A percentile compares a stretch with the other conserved stretches of the same genome.
Evolutionary conservation across 2,888 invertebrate genomes (phyloP).

Genomic region (Campoletis raptor): DNA sequence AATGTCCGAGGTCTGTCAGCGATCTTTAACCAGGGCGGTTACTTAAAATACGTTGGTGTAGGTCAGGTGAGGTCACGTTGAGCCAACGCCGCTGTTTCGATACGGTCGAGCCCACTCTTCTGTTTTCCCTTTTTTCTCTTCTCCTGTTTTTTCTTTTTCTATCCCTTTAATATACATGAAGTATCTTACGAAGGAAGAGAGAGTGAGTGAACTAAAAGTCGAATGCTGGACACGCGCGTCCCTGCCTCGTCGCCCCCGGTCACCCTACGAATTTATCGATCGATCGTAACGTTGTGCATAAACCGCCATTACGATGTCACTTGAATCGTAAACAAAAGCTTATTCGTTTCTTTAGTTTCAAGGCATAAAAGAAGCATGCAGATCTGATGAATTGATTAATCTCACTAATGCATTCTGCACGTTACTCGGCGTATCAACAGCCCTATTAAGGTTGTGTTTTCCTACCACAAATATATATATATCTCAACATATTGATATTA

Average conservation of each 20-base stretch:
- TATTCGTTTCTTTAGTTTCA: not conserved
- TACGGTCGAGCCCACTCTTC: conserved; percentile 2
- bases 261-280: conserved; percentile 46
- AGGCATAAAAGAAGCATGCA: not conserved
- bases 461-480: not conserved
- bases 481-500: not conserved
- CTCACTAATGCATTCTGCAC: not conserved
- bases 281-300: not conserved
- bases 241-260: not conserved
- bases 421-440: not conserved
- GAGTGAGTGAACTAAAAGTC: conserved; percentile 1
- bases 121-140: conserved; percentile 18
- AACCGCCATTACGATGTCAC: not conserved
- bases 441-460: not conserved
- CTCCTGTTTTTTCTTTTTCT: conserved; percentile 37
- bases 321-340: not conserved
- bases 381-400: not conserved
- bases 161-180: not conserved
- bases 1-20: not conserved
- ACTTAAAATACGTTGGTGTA: conserved; percentile 60
- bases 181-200: conserved; percentile 16
- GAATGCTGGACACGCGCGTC: conserved; percentile 44
- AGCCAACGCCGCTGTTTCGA: conserved; percentile 23
- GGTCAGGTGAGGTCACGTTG: conserved; percentile 60
- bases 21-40: conserved; percentile 44